Conservation (phyloP, 2,888 invertebrate genomes). For the Muschampia plurimacula region DNA sequence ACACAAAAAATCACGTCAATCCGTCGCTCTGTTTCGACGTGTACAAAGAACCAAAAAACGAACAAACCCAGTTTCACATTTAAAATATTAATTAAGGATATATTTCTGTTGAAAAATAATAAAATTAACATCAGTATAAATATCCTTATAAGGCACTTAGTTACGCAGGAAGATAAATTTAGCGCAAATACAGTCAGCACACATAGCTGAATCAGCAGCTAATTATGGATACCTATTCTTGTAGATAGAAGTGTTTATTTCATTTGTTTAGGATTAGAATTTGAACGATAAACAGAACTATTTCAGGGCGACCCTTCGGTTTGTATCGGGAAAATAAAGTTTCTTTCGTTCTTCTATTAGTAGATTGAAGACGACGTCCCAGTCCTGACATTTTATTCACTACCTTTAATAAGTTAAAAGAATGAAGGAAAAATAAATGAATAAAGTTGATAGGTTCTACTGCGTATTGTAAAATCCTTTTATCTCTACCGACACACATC, state of each 20-base stretch:
- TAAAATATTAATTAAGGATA: too few species aligned
- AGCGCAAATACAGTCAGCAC: constrained; percentile 28
- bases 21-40: too few species aligned
- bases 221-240: constrained; percentile 29
- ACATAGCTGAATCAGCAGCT: constrained; percentile 28
- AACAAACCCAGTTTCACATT: too few species aligned
- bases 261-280: constrained; percentile 12
- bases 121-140: neutral
- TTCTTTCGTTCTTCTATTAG: neutral
- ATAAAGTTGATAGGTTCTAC: neutral
- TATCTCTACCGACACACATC: too few species aligned
- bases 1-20: too few species aligned
- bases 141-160: constrained; percentile 13
- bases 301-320: neutral
- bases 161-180: constrained; percentile 22
- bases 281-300: constrained; percentile 8
- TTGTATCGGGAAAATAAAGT: neutral
- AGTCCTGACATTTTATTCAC: neutral
- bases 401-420: neutral
- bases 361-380: neutral
- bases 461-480: too few species aligned
- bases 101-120: too few species aligned
- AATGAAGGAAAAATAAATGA: neutral
- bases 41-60: too few species aligned
- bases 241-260: constrained; percentile 11